These are phyloP conservation scores for Chloebia gouldiae DNA, from an alignment of 2,113 vertebrate species.

Conservation along the genomic window DNA sequence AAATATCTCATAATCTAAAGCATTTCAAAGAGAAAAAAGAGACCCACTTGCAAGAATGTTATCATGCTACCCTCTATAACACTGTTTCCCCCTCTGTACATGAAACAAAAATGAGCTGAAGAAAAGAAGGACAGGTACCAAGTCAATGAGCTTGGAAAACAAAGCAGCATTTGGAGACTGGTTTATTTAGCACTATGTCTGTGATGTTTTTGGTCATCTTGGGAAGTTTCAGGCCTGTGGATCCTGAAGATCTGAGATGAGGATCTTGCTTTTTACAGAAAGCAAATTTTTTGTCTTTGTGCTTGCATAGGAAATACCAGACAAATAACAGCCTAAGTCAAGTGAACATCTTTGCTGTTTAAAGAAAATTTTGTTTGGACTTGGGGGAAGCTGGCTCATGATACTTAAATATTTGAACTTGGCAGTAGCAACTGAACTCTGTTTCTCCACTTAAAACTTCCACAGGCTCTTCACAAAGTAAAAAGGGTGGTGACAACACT, in stretches of 20 bases:
- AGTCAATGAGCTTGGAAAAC: neutral
- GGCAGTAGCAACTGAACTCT: neutral
- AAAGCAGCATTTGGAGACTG: neutral
- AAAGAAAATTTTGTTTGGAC: neutral
- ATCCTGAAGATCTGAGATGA: neutral
- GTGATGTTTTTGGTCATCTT: neutral
- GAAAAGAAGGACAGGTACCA: neutral
- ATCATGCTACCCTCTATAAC: neutral
- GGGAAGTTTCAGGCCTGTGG: neutral
- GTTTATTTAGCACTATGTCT: neutral
- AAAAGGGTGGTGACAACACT: neutral
- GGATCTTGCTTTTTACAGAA: neutral
- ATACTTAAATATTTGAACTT: neutral
- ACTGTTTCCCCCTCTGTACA: rapidly evolving
- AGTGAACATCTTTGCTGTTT: neutral
- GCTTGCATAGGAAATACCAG: neutral
- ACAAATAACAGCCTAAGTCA: neutral
- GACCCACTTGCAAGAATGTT: neutral
- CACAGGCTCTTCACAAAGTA: neutral
- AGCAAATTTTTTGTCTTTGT: neutral
- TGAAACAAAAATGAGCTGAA: neutral
- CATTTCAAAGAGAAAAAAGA: neutral
- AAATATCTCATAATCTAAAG: neutral
- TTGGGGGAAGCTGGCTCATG: neutral
- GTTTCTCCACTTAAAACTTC: neutral